These are phyloP conservation scores for Hycleus phaleratus DNA, from an alignment of 1,140 invertebrate species.

Conservation along the genomic window DNA sequence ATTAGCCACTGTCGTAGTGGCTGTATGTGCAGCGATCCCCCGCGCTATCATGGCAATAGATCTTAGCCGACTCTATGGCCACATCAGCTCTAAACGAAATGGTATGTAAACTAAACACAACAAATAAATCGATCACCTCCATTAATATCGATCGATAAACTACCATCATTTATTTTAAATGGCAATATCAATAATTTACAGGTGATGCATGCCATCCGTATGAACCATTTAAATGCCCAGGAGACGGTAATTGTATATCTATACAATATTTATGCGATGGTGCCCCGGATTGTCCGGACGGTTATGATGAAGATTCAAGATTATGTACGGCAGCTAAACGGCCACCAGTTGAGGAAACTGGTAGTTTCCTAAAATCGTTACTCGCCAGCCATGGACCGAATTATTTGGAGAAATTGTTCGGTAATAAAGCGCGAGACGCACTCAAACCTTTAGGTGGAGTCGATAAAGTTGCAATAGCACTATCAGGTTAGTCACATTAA, in stretches of 20 bases:
- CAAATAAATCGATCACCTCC: conserved; percentile 27
- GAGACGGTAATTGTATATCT: conserved; percentile 84
- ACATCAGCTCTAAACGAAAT: conserved; percentile 54
- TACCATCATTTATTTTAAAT: neutral
- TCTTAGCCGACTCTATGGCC: conserved; percentile 58
- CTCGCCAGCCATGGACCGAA: conserved; percentile 91
- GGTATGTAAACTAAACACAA: conserved; percentile 45
- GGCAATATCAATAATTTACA: conserved; percentile 22
- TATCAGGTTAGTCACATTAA: conserved; percentile 64
- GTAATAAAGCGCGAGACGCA: conserved; percentile 84
- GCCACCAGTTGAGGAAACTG: conserved; percentile 92
- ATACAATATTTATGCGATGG: conserved; percentile 93
- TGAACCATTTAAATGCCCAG: conserved; percentile 93
- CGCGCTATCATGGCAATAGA: conserved; percentile 54
- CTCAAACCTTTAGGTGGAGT: conserved; percentile 85
- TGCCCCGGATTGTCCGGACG: conserved; percentile 87
- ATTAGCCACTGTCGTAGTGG: conserved; percentile 43
- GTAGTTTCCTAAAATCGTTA: conserved; percentile 87
- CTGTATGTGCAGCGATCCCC: conserved; percentile 47
- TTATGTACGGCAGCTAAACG: conserved; percentile 94
- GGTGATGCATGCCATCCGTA: conserved; percentile 73
- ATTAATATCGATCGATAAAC: neutral
- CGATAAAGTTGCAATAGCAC: conserved; percentile 86
- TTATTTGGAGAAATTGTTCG: conserved; percentile 92
- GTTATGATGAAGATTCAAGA: conserved; percentile 79